A percentile compares a stretch with the other conserved stretches of the same genome.
phyloP scores from a whole-genome alignment of 1,140 invertebrate genomes.

The Saccostrea cuccullata region DNA sequence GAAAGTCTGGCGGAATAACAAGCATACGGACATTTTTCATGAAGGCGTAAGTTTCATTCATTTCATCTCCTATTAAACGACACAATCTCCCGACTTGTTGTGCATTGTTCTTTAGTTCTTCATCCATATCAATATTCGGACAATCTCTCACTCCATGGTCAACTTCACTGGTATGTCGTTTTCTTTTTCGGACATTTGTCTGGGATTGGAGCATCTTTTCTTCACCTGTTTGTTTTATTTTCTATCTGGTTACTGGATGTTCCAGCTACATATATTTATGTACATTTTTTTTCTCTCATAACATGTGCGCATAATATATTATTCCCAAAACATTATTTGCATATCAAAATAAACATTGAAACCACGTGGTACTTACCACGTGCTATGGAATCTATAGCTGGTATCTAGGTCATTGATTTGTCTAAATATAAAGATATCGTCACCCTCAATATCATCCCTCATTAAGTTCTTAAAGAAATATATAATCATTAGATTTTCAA shows the following conservation, averaged over 20 bases:
- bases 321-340: slow-evolving; percentile 34
- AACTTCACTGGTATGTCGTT: neutral
- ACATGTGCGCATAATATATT: slow-evolving; percentile 23
- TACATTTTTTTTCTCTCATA: neutral
- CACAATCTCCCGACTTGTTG: slow-evolving; percentile 38
- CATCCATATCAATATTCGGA: slow-evolving; percentile 3
- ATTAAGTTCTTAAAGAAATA: too few species aligned
- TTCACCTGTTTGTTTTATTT: neutral
- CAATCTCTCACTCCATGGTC: neutral
- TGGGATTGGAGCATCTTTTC: neutral
- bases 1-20: neutral
- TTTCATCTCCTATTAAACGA: slow-evolving; percentile 37
- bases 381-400: neutral
- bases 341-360: slow-evolving; percentile 40
- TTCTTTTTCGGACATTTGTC: neutral
- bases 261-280: neutral
- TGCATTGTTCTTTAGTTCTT: slow-evolving; percentile 26
- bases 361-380: slow-evolving; percentile 8
- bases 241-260: neutral
- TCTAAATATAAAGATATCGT: slow-evolving; percentile 42
- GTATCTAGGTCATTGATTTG: neutral
- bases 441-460: neutral
- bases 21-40: neutral
- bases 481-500: too few species aligned
- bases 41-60: slow-evolving; percentile 16